Conservation (phyloP, 2,113 vertebrate species). For the Perccottus glenii region DNA sequence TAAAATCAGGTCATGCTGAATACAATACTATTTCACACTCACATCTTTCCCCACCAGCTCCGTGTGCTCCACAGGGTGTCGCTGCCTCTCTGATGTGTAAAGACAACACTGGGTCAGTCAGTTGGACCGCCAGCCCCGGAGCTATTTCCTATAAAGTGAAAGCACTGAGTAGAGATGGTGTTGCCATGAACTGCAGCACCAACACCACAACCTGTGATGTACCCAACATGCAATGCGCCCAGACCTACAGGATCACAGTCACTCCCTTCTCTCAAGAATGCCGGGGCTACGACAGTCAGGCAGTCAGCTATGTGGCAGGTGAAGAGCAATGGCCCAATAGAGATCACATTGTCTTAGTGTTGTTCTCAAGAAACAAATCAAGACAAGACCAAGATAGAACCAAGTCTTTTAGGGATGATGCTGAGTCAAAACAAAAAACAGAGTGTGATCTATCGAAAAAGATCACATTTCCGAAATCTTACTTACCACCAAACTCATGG, state of each 20-base stretch:
- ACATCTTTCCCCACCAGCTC: constrained; percentile 63
- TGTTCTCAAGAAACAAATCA: background rate
- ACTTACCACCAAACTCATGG: too few species aligned
- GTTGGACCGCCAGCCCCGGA: constrained; percentile 64
- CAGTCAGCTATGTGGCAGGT: constrained; percentile 66
- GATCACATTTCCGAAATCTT: too few species aligned
- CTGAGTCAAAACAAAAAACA: too few species aligned
- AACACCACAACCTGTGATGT: constrained; percentile 62
- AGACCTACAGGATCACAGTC: constrained; percentile 72
- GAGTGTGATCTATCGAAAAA: too few species aligned
- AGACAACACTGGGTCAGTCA: constrained; percentile 67
- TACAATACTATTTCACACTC: too few species aligned
- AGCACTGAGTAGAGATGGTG: constrained; percentile 53
- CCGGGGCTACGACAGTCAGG: constrained; percentile 48
- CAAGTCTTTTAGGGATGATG: too few species aligned
- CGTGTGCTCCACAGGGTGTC: constrained; percentile 76
- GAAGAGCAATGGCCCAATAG: background rate
- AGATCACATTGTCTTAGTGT: background rate
- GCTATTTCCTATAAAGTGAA: constrained; percentile 64
- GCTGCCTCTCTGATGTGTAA: constrained; percentile 70
- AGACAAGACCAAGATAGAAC: too few species aligned
- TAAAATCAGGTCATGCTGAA: background rate
- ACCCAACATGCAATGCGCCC: constrained; percentile 70
- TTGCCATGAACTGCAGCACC: constrained; percentile 54
- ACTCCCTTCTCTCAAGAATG: constrained; percentile 63